Evolutionary conservation across 2,113 vertebrate genomes (phyloP), one percentile per base, ranked within the genome.

Genomic region (Oncorhynchus keta): DNA sequence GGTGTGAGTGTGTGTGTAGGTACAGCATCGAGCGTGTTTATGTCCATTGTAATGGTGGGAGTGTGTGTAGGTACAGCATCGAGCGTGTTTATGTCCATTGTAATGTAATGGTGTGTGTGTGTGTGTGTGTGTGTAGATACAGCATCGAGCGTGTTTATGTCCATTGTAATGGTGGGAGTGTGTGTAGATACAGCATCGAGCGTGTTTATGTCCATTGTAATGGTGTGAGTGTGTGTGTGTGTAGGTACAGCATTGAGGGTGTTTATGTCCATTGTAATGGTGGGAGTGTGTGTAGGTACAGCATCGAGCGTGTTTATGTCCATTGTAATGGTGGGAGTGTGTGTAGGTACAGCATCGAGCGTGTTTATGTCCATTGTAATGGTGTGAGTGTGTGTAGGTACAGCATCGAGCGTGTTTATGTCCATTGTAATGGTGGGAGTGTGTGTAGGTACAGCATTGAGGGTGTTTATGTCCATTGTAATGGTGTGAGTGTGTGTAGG

Each of bases 1-100:
- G 86, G 95, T 6, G 6, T 39, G 26, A 12, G 24, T 30, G 26
- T 20, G 32, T 71, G n/a, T 73, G 7, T 70, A 99, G 98, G 78
- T 99, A 97, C 79, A 96, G 97, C 85, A 96, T 99, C n/a, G 97
- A 99, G 75, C 94, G 96, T 11, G 98, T 99, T 97, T 85, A 94
- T 97, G 72, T 95, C 96, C 72, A 94, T 95, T 66, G 64, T 26
- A 99, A 96, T 95, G 85, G 95, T 69, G 1, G 1, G 24, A 24
- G 28, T 71, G 26, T 26, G 26, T 26, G 24, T 70, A 98, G 97
- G 78, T 99, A 97, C 79, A 96, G 97, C 85, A 96, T 99, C 18
- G 97, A 99, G 75, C 94, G 96, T 9, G 20, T 99, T 97, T 85
- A 94, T 97, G 72, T 95, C 96, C 72, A 94, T 95, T 66, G 26